Conservation (phyloP, 2,888 invertebrate genomes). For the Mythimna impura region DNA sequence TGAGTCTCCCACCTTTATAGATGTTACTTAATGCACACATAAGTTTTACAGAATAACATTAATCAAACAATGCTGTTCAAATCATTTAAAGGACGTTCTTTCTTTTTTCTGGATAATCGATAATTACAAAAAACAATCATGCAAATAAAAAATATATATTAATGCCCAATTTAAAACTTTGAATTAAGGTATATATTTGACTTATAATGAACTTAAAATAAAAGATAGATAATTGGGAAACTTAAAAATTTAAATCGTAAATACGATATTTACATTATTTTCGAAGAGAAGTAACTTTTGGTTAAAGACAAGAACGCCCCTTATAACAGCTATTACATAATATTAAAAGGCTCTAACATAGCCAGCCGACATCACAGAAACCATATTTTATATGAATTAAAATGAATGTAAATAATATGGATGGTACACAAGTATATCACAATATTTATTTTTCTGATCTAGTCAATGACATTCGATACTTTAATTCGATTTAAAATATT, state of each 20-base stretch:
- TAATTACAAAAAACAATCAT: too few species aligned
- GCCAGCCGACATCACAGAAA: slow-evolving; percentile 48
- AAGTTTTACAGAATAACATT: slow-evolving; percentile 23
- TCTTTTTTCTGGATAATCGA: too few species aligned
- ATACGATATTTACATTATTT: too few species aligned
- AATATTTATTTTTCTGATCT: slow-evolving; percentile 74
- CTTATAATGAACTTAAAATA: too few species aligned
- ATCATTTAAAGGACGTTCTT: neutral
- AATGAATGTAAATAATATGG: slow-evolving; percentile 62
- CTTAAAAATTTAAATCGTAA: too few species aligned
- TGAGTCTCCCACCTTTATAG: slow-evolving; percentile 46
- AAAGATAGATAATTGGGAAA: too few species aligned
- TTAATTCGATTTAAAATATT: slow-evolving; percentile 56
- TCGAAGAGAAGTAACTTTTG: too few species aligned
- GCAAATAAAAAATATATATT: too few species aligned
- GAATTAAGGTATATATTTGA: too few species aligned
- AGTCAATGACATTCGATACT: slow-evolving; percentile 74
- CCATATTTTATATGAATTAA: slow-evolving; percentile 51
- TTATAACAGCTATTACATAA: slow-evolving; percentile 14
- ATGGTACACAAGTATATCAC: slow-evolving; percentile 64
- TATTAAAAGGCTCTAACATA: slow-evolving; percentile 22
- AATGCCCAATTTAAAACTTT: too few species aligned
- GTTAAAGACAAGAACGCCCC: too few species aligned
- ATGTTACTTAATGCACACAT: slow-evolving; percentile 28
- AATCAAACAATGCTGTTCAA: slow-evolving; percentile 31